These are phyloP conservation scores for Sinodicranocentrus sp. DNA, from an alignment of 2,888 invertebrate species.

Conservation along the genomic window DNA sequence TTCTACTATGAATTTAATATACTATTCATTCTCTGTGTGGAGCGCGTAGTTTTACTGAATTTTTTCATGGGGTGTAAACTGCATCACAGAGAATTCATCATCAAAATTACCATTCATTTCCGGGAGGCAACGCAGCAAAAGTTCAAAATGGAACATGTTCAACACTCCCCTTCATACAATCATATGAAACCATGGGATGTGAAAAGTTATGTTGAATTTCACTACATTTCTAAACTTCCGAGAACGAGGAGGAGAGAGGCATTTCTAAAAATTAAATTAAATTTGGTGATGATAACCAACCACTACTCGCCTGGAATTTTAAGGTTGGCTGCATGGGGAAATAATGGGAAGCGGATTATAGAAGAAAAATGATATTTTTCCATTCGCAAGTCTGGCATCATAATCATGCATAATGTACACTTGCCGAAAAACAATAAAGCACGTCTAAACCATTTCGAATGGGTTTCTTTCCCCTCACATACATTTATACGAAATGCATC, in stretches of 20 bases:
- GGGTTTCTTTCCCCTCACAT: background rate
- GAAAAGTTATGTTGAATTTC: too few species aligned
- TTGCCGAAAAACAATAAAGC: conserved; percentile 53
- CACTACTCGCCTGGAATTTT: background rate
- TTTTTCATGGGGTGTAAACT: background rate
- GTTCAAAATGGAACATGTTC: too few species aligned
- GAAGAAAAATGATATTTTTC: conserved; percentile 46
- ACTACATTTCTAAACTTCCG: too few species aligned
- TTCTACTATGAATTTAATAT: background rate
- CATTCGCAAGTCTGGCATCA: conserved; percentile 19
- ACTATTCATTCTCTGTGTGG: background rate
- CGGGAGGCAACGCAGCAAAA: background rate
- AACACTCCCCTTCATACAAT: too few species aligned
- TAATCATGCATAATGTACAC: conserved; percentile 29
- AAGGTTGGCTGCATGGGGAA: conserved; percentile 3
- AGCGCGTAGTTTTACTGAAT: background rate
- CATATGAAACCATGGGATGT: too few species aligned
- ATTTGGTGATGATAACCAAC: conserved; percentile 32
- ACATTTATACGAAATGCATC: background rate
- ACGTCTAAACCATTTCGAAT: conserved; percentile 28
- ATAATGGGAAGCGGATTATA: conserved; percentile 28
- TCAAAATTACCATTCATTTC: conserved; percentile 12
- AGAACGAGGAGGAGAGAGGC: too few species aligned
- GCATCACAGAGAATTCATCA: conserved; percentile 1
- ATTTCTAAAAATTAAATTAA: conserved; percentile 13